Evolutionary conservation across 2,888 invertebrate species (phyloP).

Genomic region (Drosophila dives): DNA sequence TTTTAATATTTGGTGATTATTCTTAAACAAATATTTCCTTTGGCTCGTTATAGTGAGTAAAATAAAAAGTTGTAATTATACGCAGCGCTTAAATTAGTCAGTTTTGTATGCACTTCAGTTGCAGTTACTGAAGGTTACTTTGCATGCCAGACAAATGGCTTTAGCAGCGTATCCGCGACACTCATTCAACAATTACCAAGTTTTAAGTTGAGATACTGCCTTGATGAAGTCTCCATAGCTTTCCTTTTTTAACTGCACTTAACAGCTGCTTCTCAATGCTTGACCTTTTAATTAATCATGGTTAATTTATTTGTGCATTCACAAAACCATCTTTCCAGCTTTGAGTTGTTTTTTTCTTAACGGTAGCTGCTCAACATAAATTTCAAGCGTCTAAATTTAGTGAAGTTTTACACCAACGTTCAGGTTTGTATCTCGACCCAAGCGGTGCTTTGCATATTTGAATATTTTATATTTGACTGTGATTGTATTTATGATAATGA

Average conservation of each 20-base stretch:
- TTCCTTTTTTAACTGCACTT: conserved; percentile 49
- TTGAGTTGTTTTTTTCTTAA: conserved; percentile 16
- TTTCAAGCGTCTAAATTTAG: conserved; percentile 24
- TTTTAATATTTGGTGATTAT: not conserved
- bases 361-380: conserved; percentile 53
- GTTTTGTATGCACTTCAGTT: conserved; percentile 62
- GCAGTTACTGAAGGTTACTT: conserved; percentile 46
- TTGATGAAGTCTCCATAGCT: conserved; percentile 54
- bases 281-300: conserved; percentile 79
- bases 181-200: conserved; percentile 53
- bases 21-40: not conserved
- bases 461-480: conserved; percentile 48
- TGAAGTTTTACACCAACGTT: conserved; percentile 65
- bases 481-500: conserved; percentile 39
- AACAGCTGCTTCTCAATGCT: conserved; percentile 34
- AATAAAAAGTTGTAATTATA: conserved; percentile 33
- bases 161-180: conserved; percentile 31
- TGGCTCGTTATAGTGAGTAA: not conserved
- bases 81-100: conserved; percentile 56
- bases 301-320: conserved; percentile 58
- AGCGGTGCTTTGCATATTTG: conserved; percentile 47
- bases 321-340: conserved; percentile 46
- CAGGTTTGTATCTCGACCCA: conserved; percentile 33
- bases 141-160: conserved; percentile 25
- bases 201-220: conserved; percentile 14